Conservation (phyloP, 1,140 invertebrate species). For the Elysia chlorotica region DNA sequence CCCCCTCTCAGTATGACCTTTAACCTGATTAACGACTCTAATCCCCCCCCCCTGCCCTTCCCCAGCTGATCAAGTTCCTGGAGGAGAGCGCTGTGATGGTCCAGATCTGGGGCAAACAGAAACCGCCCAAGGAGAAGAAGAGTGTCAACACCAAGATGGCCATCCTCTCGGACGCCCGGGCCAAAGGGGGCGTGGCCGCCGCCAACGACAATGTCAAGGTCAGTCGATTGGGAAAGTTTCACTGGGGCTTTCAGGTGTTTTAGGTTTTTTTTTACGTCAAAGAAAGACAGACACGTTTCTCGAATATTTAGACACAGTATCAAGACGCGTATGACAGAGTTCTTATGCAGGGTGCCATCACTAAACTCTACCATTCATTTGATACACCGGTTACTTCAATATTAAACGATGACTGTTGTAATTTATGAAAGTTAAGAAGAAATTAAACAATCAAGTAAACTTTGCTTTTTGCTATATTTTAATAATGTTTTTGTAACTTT, state of each 20-base stretch:
- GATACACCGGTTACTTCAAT: neutral
- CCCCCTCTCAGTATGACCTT: too few relatives aligned
- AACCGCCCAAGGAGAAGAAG: slow-evolving; percentile 46
- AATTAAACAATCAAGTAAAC: neutral
- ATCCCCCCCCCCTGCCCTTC: too few relatives aligned
- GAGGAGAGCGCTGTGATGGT: slow-evolving; percentile 64
- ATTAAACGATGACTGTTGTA: neutral
- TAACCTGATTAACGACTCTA: too few relatives aligned
- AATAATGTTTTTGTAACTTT: neutral
- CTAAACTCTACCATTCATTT: too few relatives aligned
- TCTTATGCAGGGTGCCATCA: too few relatives aligned
- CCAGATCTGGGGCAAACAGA: slow-evolving; percentile 66
- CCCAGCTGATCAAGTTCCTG: slow-evolving; percentile 65
- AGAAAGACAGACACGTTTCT: neutral
- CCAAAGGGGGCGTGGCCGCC: slow-evolving; percentile 33
- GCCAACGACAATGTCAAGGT: slow-evolving; percentile 49
- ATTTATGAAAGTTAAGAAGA: too few relatives aligned
- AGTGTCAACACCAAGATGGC: slow-evolving; percentile 39
- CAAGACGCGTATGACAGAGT: too few relatives aligned
- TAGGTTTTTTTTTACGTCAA: neutral
- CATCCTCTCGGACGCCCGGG: slow-evolving; percentile 31
- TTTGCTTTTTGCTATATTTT: neutral
- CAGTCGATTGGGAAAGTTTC: slow-evolving; percentile 1
- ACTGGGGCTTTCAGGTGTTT: neutral
- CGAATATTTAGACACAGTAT: neutral